Base-by-base conservation (phyloP, 2,113 vertebrate genomes). In the Xyliphius kryptos region DNA sequence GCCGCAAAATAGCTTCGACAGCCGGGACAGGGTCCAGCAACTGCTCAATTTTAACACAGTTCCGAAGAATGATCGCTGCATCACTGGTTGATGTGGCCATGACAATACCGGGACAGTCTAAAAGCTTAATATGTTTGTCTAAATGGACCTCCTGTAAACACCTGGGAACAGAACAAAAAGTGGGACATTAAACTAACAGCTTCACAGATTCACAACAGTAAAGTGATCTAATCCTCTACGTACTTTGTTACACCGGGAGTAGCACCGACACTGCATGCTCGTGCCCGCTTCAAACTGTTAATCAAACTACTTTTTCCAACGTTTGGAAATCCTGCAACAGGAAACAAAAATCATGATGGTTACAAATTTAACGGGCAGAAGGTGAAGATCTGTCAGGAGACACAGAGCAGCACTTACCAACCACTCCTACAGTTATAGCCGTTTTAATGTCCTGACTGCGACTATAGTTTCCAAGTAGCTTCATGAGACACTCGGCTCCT, bases 241-340 rank as follows among this genome's bases (percentile, higher is more conserved):
- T 80, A 95, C 92, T 90, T 93, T 56, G 92, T 95, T 56, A 95
- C 77, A 1, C 92, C 92, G 37, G 92, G 92, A 50, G 90, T 91
- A 1, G 92, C 90, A 61, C 92, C 92, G 10, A 93, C 85, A 1
- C 26, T 88, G 63, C 92, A 94, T 0, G 90, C 88, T 17, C 91
- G 87, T 11, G 86, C 86, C 36, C 92, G 83, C 76, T 95, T 94
- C 76, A 95, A 79, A 75, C 92, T 95, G 81, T 95, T 95, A 68
- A 95, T 95, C 75, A 94, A 85, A 77, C 92, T 95, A 77, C 92
- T 95, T 67, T 95, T 95, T 4, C 92, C 92, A 55, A 95, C 92
- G 52, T 95, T 93, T 5, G 92, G 92, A 80, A 94, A 94, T 51
- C 92, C 92, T 93, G 6, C 65, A 71, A 74, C 9, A 52, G 41